Evolutionary conservation across 2,797 vertebrate genomes (phyloP).

Genomic region (Pseudomugil gertrudae): DNA sequence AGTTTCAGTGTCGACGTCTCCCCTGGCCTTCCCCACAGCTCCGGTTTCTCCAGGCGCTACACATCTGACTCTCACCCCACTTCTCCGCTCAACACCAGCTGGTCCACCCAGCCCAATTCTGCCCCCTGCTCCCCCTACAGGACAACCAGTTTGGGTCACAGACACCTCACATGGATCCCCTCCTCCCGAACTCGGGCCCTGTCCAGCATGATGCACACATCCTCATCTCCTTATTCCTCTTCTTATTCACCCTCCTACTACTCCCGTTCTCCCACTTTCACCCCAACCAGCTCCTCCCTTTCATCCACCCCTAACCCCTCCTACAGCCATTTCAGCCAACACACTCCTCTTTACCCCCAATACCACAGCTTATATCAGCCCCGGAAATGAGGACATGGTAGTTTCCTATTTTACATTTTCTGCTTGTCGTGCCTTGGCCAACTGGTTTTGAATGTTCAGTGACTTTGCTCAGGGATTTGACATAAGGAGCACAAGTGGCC

Average conservation of each 20-base stretch:
- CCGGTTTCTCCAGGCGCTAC: slow-evolving; percentile 57
- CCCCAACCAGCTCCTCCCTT: slow-evolving; percentile 53
- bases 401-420: slow-evolving; percentile 61
- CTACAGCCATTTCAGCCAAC: slow-evolving; percentile 70
- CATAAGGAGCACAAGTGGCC: slow-evolving; percentile 76
- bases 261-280: slow-evolving; percentile 50
- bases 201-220: slow-evolving; percentile 59
- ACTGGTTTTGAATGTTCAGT: slow-evolving; percentile 71
- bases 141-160: slow-evolving; percentile 62
- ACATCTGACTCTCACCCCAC: slow-evolving; percentile 54
- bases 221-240: slow-evolving; percentile 50
- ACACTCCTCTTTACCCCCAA: slow-evolving; percentile 76
- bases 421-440: slow-evolving; percentile 70
- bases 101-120: slow-evolving; percentile 59
- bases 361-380: slow-evolving; percentile 85
- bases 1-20: slow-evolving; percentile 63
- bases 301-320: slow-evolving; percentile 39
- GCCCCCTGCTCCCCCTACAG: slow-evolving; percentile 74
- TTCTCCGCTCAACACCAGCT: slow-evolving; percentile 24
- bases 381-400: slow-evolving; percentile 84
- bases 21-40: slow-evolving; percentile 40
- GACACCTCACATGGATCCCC: slow-evolving; percentile 63
- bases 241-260: slow-evolving; percentile 50
- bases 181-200: slow-evolving; percentile 71
- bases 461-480: slow-evolving; percentile 85